These are phyloP conservation scores for Holcopasites calliopsidis DNA, from an alignment of 1,140 invertebrate genomes.

Conservation along the genomic window DNA sequence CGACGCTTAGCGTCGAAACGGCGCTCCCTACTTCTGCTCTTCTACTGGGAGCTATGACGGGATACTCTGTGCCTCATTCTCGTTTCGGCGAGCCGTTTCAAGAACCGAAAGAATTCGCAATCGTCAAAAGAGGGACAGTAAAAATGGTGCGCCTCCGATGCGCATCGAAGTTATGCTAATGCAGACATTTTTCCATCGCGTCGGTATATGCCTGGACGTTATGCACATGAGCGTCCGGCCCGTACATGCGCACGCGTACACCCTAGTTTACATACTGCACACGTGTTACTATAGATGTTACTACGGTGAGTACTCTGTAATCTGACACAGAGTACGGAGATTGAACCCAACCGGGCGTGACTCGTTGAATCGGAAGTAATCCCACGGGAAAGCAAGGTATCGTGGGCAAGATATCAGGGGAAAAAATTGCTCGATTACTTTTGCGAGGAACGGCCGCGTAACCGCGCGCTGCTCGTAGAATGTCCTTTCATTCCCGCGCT, in stretches of 20 bases:
- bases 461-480: neutral
- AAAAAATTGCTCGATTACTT: constrained; percentile 42
- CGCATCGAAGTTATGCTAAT: neutral
- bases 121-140: neutral
- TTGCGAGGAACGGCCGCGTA: constrained; percentile 1
- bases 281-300: constrained; percentile 59
- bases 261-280: constrained; percentile 49
- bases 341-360: constrained; percentile 50
- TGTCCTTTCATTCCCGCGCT: neutral
- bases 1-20: neutral
- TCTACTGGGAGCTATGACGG: constrained; percentile 1
- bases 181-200: neutral
- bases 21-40: neutral
- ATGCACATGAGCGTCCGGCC: neutral
- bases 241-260: constrained; percentile 36
- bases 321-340: constrained; percentile 56
- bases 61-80: constrained; percentile 1
- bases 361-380: constrained; percentile 62
- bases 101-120: neutral
- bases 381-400: constrained; percentile 44
- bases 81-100: neutral
- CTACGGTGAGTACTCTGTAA: constrained; percentile 60
- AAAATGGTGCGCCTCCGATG: neutral
- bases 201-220: too few species aligned
- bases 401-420: constrained; percentile 24